These are phyloP conservation scores for Drosophila repletoides DNA, from an alignment of 1,140 invertebrate species.

Conservation along the genomic window DNA sequence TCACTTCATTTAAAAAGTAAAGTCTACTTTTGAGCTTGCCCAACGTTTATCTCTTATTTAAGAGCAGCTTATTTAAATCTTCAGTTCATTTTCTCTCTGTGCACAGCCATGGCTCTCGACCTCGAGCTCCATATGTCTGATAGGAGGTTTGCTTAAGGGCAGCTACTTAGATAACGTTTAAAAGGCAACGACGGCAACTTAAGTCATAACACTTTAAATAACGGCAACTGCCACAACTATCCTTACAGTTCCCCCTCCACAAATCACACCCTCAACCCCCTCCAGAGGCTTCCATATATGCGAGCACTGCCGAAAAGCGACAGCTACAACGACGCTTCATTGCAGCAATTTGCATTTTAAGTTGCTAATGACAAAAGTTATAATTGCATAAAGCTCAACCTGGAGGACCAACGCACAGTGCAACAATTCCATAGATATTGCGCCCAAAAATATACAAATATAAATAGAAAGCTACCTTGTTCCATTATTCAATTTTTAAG, in stretches of 20 bases:
- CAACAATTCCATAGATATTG: background rate
- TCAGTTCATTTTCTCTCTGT: too few relatives aligned
- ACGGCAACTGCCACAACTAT: constrained; percentile 28
- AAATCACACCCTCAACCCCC: background rate
- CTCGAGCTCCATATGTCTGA: constrained; percentile 37
- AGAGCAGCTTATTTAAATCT: too few relatives aligned
- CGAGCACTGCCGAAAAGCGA: constrained; percentile 33
- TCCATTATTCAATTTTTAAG: too few relatives aligned
- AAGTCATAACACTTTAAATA: constrained; percentile 72
- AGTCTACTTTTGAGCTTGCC: too few relatives aligned
- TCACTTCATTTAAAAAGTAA: too few relatives aligned
- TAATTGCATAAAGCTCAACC: constrained; percentile 77
- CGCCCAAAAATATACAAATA: too few relatives aligned
- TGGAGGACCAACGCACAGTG: constrained; percentile 34
- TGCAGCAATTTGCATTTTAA: constrained; percentile 81
- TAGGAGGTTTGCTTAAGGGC: constrained; percentile 9
- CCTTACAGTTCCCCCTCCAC: background rate
- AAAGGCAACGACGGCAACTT: constrained; percentile 62
- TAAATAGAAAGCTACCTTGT: too few relatives aligned
- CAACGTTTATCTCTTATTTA: too few relatives aligned
- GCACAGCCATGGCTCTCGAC: too few relatives aligned
- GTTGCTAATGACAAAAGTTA: constrained; percentile 81
- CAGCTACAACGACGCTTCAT: constrained; percentile 69
- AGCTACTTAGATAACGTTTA: constrained; percentile 78
- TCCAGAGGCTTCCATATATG: background rate